Evolutionary conservation across 2,113 vertebrate genomes (phyloP).

Genomic region (Vulpes ferrilata): DNA sequence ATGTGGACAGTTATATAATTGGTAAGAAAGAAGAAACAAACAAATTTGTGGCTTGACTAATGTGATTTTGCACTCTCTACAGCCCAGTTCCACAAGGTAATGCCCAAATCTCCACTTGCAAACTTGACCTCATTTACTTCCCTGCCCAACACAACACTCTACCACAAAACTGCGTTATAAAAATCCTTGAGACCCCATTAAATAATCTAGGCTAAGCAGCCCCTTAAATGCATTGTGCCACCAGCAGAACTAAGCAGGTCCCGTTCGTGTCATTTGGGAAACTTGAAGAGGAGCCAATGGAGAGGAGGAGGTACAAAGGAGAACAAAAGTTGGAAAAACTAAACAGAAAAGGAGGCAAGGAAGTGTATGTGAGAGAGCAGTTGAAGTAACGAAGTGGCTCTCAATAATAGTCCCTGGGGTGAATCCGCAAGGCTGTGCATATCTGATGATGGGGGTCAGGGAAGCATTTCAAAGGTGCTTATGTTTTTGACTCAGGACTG

Average conservation of each 20-base stretch:
- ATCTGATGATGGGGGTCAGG: slow-evolving; percentile 55
- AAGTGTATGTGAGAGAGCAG: neutral
- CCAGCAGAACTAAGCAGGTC: slow-evolving; percentile 47
- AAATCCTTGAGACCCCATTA: slow-evolving; percentile 50
- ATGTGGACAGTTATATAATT: slow-evolving; percentile 47
- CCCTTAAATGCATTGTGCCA: slow-evolving; percentile 9
- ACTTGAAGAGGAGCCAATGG: slow-evolving; percentile 50
- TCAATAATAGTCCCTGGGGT: neutral
- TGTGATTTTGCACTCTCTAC: neutral
- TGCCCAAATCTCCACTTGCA: slow-evolving; percentile 2
- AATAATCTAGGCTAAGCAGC: slow-evolving; percentile 54
- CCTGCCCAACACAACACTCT: neutral
- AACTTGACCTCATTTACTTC: slow-evolving; percentile 57
- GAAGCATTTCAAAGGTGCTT: slow-evolving; percentile 75
- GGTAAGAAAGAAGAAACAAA: neutral
- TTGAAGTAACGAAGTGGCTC: slow-evolving; percentile 32
- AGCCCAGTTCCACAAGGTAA: slow-evolving; percentile 26
- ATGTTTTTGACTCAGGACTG: slow-evolving; percentile 51
- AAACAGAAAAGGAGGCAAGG: slow-evolving; percentile 44
- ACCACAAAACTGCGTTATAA: slow-evolving; percentile 16
- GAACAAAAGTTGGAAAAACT: neutral
- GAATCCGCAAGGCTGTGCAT: slow-evolving; percentile 13
- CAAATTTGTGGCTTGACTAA: neutral
- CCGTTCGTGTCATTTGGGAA: slow-evolving; percentile 23
- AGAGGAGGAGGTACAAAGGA: neutral